Evolutionary conservation across 2,113 vertebrate genomes (phyloP).

Genomic region (Chaenogobius annularis): DNA sequence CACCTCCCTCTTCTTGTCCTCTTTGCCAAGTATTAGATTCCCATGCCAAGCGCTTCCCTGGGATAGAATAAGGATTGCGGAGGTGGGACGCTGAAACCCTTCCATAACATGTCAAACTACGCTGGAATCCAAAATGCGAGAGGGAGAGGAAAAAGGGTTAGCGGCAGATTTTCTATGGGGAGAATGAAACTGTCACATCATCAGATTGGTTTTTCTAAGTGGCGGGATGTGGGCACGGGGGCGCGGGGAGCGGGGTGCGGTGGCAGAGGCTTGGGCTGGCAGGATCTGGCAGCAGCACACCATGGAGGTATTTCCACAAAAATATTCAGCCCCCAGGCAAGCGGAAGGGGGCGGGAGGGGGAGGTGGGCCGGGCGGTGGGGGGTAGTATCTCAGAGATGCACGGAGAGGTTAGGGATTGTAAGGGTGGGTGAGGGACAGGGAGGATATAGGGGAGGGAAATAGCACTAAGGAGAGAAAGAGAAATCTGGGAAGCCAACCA

Average conservation of each 20-base stretch:
- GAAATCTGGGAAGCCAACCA: slow-evolving; percentile 79
- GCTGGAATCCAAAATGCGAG: slow-evolving; percentile 69
- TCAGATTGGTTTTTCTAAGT: slow-evolving; percentile 79
- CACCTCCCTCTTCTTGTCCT: slow-evolving; percentile 58
- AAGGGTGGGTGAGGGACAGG: slow-evolving; percentile 63
- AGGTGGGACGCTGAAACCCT: slow-evolving; percentile 77
- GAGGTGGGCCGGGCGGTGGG: slow-evolving; percentile 17
- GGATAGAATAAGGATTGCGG: slow-evolving; percentile 76
- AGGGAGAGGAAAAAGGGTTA: slow-evolving; percentile 70
- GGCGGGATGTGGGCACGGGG: slow-evolving; percentile 72
- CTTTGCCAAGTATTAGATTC: slow-evolving; percentile 76
- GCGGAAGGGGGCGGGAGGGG: slow-evolving; percentile 63
- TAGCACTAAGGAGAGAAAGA: slow-evolving; percentile 63
- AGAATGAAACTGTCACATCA: slow-evolving; percentile 80
- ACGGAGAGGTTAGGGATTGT: slow-evolving; percentile 73
- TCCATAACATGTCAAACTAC: slow-evolving; percentile 80
- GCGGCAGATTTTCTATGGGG: slow-evolving; percentile 75
- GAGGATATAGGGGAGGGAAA: slow-evolving; percentile 65
- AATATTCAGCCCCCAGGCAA: slow-evolving; percentile 75
- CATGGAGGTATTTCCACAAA: slow-evolving; percentile 74
- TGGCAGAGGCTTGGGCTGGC: slow-evolving; percentile 71
- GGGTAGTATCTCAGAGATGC: slow-evolving; percentile 35
- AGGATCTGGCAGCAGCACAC: slow-evolving; percentile 70
- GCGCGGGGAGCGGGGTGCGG: slow-evolving; percentile 59
- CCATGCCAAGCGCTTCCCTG: slow-evolving; percentile 73